Evolutionary conservation across 1,140 invertebrate species (phyloP).

Genomic region (Heliconius congener): DNA sequence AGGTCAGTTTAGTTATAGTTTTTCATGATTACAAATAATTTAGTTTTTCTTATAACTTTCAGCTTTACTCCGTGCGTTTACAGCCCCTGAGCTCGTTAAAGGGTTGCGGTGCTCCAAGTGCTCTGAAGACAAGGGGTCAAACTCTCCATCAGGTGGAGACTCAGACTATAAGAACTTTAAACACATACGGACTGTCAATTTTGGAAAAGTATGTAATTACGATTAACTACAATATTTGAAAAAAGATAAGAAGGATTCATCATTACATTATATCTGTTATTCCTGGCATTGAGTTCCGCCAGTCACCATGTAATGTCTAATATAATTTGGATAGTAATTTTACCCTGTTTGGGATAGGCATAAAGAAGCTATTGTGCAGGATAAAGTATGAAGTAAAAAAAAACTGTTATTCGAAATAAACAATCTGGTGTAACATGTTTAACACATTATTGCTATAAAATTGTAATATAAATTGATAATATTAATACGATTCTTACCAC

Average conservation of each 20-base stretch:
- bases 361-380: too few species aligned
- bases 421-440: too few species aligned
- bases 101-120: slow-evolving; percentile 93
- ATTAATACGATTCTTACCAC: too few species aligned
- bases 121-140: slow-evolving; percentile 60
- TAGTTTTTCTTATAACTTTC: slow-evolving; percentile 14
- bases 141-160: slow-evolving; percentile 84
- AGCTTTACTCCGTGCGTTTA: slow-evolving; percentile 88
- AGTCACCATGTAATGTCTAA: background rate
- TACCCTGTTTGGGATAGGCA: too few species aligned
- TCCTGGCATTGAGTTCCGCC: background rate
- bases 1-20: background rate
- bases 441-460: too few species aligned
- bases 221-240: too few species aligned
- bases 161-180: slow-evolving; percentile 70
- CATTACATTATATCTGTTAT: too few species aligned
- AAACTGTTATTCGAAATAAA: too few species aligned
- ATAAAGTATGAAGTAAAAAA: too few species aligned
- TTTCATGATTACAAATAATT: background rate
- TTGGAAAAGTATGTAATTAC: slow-evolving; percentile 87
- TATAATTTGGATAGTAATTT: too few species aligned
- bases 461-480: too few species aligned
- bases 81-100: slow-evolving; percentile 90
- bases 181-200: slow-evolving; percentile 91
- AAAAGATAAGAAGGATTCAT: too few species aligned